Conservation (phyloP, 2,888 invertebrate genomes). For the Mayetiola destructor region DNA sequence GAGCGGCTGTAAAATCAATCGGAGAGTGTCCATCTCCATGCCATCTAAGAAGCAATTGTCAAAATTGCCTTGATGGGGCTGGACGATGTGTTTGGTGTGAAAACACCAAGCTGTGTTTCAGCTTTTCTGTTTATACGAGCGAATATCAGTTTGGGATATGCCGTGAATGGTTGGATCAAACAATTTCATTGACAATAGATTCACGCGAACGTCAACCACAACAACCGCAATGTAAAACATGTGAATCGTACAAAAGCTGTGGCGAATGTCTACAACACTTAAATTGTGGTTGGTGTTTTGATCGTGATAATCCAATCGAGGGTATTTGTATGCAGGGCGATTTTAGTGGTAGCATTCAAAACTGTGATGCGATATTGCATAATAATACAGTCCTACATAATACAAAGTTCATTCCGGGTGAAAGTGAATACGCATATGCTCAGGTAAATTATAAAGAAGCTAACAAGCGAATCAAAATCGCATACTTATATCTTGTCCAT, state of each 20-base stretch:
- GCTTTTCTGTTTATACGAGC: conserved; percentile 89
- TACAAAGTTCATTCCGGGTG: conserved; percentile 28
- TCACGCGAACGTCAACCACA: not conserved
- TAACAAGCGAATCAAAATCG: too few relatives aligned
- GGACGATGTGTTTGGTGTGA: conserved; percentile 94
- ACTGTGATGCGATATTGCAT: conserved; percentile 54
- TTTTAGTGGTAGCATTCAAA: conserved; percentile 60
- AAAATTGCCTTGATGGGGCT: conserved; percentile 67
- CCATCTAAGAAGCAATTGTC: conserved; percentile 58
- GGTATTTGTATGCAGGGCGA: conserved; percentile 78
- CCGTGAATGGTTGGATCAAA: conserved; percentile 82
- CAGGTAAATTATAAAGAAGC: too few relatives aligned
- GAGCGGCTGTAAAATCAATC: conserved; percentile 47
- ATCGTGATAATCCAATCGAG: conserved; percentile 70
- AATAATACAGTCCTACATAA: conserved; percentile 31
- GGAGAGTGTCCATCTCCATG: conserved; percentile 69
- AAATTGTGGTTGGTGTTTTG: conserved; percentile 92
- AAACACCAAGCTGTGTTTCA: conserved; percentile 80
- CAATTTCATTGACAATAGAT: conserved; percentile 32
- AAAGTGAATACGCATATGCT: conserved; percentile 71
- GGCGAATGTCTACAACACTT: conserved; percentile 65
- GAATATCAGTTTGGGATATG: conserved; percentile 89
- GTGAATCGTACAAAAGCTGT: conserved; percentile 59
- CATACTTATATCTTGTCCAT: not conserved
- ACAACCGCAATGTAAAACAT: conserved; percentile 64